Conservation (phyloP, 2,113 vertebrate species). For the Embiotoca jacksoni region DNA sequence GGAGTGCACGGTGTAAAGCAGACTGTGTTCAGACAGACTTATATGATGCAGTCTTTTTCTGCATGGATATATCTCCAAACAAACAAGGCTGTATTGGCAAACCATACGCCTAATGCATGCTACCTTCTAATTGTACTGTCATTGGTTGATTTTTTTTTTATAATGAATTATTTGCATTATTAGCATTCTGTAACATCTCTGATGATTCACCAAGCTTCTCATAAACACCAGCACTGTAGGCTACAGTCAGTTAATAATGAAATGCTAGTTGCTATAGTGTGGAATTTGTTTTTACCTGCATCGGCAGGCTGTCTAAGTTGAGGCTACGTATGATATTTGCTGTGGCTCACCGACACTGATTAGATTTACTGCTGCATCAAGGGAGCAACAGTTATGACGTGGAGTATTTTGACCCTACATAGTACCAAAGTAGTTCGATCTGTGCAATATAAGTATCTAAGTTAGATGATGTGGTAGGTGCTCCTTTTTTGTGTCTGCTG, state of each 20-base stretch:
- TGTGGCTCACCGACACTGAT: too few species aligned
- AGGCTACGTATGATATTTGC: too few species aligned
- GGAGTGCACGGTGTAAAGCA: neutral
- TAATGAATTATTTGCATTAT: constrained; percentile 1
- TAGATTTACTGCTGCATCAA: too few species aligned
- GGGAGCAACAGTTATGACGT: too few species aligned
- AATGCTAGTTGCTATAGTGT: neutral
- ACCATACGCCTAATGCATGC: neutral
- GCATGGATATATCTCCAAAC: neutral
- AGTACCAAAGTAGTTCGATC: too few species aligned
- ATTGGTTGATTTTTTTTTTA: neutral
- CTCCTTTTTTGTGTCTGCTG: constrained; percentile 33
- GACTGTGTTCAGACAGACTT: neutral
- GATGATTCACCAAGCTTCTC: neutral
- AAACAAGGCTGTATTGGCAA: neutral
- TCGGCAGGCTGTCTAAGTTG: too few species aligned
- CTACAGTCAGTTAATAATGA: neutral
- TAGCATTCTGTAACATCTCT: neutral
- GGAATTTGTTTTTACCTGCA: too few species aligned
- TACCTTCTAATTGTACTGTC: neutral
- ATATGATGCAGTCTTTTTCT: constrained; percentile 2
- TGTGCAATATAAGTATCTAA: too few species aligned
- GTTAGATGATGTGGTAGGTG: constrained; percentile 5
- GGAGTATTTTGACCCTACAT: too few species aligned
- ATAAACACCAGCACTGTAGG: neutral